phyloP scores from a whole-genome alignment of 1,140 invertebrate species.

The Apis cerana region DNA sequence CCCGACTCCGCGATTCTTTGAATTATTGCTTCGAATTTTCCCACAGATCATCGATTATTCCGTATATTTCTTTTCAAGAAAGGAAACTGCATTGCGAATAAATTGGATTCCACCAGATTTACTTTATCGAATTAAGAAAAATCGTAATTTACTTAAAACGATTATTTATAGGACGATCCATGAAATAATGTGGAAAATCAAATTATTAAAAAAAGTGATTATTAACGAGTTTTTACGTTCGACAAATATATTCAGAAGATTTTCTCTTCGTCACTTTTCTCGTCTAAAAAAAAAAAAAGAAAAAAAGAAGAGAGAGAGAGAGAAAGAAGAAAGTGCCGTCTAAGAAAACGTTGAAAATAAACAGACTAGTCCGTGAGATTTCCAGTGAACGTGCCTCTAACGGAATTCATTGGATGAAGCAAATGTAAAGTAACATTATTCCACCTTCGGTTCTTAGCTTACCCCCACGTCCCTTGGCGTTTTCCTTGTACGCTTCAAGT shows the following conservation, averaged over 20 bases:
- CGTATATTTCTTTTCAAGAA: background rate
- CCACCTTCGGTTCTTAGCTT: background rate
- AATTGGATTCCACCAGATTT: no score
- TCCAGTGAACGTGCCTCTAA: slow-evolving; percentile 17
- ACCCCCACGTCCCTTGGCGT: background rate
- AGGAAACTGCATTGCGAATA: background rate
- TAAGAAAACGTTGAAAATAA: background rate
- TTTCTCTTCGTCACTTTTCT: no score
- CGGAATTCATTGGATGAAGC: slow-evolving; percentile 47
- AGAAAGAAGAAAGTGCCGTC: background rate
- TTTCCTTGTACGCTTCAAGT: background rate
- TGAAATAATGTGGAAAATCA: no score
- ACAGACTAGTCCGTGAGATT: slow-evolving; percentile 16
- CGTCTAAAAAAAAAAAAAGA: no score
- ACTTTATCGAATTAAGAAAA: background rate
- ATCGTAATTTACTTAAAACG: no score
- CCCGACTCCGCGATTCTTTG: background rate
- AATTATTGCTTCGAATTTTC: background rate
- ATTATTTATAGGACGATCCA: no score
- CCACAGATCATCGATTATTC: background rate
- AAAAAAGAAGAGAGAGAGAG: no score
- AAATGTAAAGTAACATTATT: slow-evolving; percentile 23
- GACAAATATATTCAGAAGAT: no score
- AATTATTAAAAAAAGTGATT: no score
- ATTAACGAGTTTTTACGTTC: no score